Base-by-base conservation (phyloP, 2,113 vertebrate species). In the Albula goreensis region DNA sequence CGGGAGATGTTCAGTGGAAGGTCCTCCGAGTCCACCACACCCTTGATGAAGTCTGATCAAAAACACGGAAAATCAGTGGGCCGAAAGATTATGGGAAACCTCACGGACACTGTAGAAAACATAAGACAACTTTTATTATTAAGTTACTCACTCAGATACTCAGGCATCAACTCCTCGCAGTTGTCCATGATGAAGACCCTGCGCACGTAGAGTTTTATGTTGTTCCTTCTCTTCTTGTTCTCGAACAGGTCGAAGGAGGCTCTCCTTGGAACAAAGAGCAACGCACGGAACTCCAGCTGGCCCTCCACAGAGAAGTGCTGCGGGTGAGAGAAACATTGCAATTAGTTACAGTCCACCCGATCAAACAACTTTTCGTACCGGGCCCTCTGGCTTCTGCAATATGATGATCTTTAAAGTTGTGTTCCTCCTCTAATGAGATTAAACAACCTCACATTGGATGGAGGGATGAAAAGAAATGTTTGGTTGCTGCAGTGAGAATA, bases 161-260 rank as follows among this genome's bases (percentile, higher is more conserved):
- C 95, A 0, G 96, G 96, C 57, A 96, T 96, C 80, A 96, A 88
- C 85, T 96, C 94, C 0, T 96, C 95, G 83, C 95, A 96, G 88
- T 95, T 96, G 88, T 96, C 95, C 96, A 95, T 96, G 89, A 96
- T 96, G 90, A 97, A 97, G 49, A 96, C 96, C 6, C 94, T 88
- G 0, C 95, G 93, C 11, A 96, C 96, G 0, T 96, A 96, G 0
- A 96, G 92, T 84, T 97, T 96, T 86, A 96, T 96, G 84, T 96
- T 96, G 70, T 96, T 97, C 87, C 96, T 96, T 60, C 95, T 96
- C 87, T 96, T 96, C 90, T 96, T 96, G 93, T 95, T 96, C 88
- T 96, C 95, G 52, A 96, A 96, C 22, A 96, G 94, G 50, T 96
- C 96, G 87, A 96, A 96, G 31, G 95, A 94, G 50, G 95, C 94